These are phyloP conservation scores for Heliconius charithonia DNA, from an alignment of 2,888 invertebrate species.

Conservation along the genomic window DNA sequence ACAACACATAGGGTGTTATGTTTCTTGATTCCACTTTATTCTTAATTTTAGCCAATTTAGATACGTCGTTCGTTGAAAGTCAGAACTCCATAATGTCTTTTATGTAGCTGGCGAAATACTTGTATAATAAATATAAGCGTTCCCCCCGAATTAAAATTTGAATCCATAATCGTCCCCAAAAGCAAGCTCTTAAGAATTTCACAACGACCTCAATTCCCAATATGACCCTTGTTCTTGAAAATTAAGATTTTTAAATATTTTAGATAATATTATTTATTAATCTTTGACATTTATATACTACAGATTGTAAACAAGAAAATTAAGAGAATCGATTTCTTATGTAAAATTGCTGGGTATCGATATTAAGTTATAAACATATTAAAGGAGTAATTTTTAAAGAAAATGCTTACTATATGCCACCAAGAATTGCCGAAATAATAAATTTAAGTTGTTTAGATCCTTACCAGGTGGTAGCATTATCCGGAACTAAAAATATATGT, in stretches of 20 bases:
- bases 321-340: slow-evolving; percentile 23
- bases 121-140: neutral
- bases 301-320: slow-evolving; percentile 21
- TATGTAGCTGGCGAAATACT: neutral
- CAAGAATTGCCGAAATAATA: neutral
- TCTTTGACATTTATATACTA: slow-evolving; percentile 9
- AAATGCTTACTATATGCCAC: slow-evolving; percentile 3
- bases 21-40: too few species aligned
- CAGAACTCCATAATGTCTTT: neutral
- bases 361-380: slow-evolving; percentile 8
- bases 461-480: neutral
- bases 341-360: slow-evolving; percentile 14
- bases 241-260: neutral
- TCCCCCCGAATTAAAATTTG: neutral
- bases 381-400: neutral
- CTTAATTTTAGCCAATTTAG: neutral
- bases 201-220: slow-evolving; percentile 6
- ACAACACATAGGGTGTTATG: too few species aligned
- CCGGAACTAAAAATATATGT: neutral
- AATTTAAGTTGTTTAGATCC: neutral
- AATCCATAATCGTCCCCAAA: neutral
- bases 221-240: slow-evolving; percentile 6
- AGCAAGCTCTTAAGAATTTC: neutral
- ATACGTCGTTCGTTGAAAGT: neutral
- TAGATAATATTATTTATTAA: slow-evolving; percentile 18